Evolutionary conservation across 2,888 invertebrate species (phyloP), one percentile per base, ranked within the genome.

Genomic region (Rosalia funebris): DNA sequence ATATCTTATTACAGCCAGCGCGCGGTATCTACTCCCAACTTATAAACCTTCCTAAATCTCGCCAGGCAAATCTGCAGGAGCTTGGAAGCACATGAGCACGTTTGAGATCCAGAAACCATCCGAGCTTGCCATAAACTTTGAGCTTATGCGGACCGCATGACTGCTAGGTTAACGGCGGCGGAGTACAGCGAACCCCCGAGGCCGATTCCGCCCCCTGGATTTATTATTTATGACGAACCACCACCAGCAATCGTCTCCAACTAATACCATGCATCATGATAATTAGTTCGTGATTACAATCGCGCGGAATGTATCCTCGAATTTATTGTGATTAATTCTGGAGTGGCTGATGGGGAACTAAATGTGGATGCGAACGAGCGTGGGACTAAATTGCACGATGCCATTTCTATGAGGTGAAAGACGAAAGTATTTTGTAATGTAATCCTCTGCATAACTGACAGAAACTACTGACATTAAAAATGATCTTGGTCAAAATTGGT

Each of bases 71-170:
- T 78, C 78, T 79, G 77, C 76, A 75, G 74, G 72, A 75, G 70
- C 63, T 42, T 36, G 37, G 53, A 20, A 42, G 77, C 78, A 78
- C 77, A 77, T 75, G 78, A 77, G 77, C 77, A 78, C 77, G 77
- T 79, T 69, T 69, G 70, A 71, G 70, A 70, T 71, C 77, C 77
- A 73, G 76, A 77, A 78, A 76, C 76, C 78, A 78, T 77, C 76
- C 74, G 71, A 78, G 75, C 75, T 71, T 75, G 78, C 78, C 79
- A 79, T 81, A 81, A 81, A 81, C 78, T 79, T 77, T 71, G 71
- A 77, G 79, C 79, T 80, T 79, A 79, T 76, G 77, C 76, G 80
- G 77, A 79, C 79, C 80, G 78, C 80, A 79, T 77, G 79, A 79
- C 79, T 80, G 77, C 74, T 76, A 79, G 79, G 79, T 80, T 77